Evolutionary conservation across 2,888 invertebrate genomes (phyloP), one percentile per base, ranked within the genome.

Genomic region (Drosophila pegasa): DNA sequence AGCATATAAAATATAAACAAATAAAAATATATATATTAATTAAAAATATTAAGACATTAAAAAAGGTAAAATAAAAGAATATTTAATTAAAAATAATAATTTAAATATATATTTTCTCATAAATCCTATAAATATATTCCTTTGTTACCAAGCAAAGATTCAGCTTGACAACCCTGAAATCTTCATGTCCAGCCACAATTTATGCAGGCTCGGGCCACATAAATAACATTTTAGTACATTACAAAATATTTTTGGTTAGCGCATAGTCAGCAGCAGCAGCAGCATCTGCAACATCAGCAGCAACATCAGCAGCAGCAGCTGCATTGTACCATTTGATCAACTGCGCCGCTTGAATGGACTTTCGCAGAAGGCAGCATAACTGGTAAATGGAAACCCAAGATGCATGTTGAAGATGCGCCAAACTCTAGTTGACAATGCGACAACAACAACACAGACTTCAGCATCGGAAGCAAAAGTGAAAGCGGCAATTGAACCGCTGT

Each of bases 381-480:
- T 81, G 82, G 82, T 75, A 68, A 72, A 35, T 54, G 63, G 43
- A 59, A 58, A 45, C 14, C 43, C 58, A 20, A 45, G 40, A 38
- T 54, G 43, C 63, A 63, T 10, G 61, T 47, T 59, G 67, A 75
- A 79, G 79, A 78, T 79, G 79, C 82, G 64, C 75, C 59, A 56
- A 20, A 41, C 27, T n/a, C 18, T 38, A 18, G 73, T 62, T 72
- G 52, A 76, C 61, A 70, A 67, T 73, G 48, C 41, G 40, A 55
- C 18, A 7, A 12, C 22, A 27, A 38, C 48, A 33, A 48, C 48
- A 14, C 12, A 22, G 50, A 52, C 29, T n/a, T n/a, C n/a, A n/a
- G 38, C 45, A 45, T 35, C 58, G 74, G 75, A 74, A 74, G 71
- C 74, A 60, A 75, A 78, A 83, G 80, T 59, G 78, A 80, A 80